Conservation (phyloP, 2,888 invertebrate species). For the Falcaria lacertinaria region DNA sequence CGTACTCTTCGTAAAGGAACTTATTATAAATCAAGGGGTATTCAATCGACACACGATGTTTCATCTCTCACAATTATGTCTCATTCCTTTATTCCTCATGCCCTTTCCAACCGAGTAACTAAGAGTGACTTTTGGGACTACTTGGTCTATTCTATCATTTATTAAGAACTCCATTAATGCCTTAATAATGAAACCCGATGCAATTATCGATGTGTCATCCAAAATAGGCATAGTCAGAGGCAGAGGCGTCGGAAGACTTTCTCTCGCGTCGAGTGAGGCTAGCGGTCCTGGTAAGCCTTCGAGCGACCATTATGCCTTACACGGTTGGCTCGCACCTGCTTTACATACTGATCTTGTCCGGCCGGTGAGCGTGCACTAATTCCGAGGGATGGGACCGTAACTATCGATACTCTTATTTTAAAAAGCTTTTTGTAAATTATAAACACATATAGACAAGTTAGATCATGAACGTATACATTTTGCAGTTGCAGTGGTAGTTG, state of each 20-base stretch:
- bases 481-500: too few relatives aligned
- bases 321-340: conserved; percentile 57
- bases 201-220: neutral
- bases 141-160: too few relatives aligned
- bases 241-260: conserved; percentile 48
- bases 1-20: too few relatives aligned
- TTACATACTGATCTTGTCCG: conserved; percentile 70
- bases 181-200: neutral
- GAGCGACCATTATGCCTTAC: conserved; percentile 57
- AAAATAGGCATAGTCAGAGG: conserved; percentile 9
- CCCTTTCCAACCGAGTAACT: too few relatives aligned
- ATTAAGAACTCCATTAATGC: neutral
- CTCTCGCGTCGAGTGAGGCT: conserved; percentile 42
- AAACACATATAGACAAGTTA: too few relatives aligned
- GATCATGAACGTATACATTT: too few relatives aligned
- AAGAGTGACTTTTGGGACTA: too few relatives aligned
- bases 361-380: conserved; percentile 61
- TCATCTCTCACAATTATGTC: too few relatives aligned
- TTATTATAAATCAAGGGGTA: too few relatives aligned
- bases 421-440: conserved; percentile 10
- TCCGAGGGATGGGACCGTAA: conserved; percentile 49
- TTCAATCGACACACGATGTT: too few relatives aligned
- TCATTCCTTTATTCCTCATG: too few relatives aligned
- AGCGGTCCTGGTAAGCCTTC: conserved; percentile 46
- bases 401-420: conserved; percentile 34